These are phyloP conservation scores for Metridium senile DNA, from an alignment of 92 coral and sea anemone species.

Conservation along the genomic window DNA sequence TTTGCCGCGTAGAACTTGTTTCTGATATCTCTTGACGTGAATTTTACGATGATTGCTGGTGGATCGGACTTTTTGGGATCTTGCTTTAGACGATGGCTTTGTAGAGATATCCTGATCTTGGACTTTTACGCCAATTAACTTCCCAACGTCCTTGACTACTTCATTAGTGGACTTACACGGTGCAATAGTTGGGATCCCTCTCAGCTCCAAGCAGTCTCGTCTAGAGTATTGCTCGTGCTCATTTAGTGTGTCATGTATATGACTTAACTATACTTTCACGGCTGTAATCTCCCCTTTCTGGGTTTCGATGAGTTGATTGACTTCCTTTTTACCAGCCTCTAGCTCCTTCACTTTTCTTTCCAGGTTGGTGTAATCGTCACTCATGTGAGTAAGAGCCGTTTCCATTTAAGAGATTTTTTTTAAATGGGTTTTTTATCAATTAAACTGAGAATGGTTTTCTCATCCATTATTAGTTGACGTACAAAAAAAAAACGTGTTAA, in stretches of 20 bases:
- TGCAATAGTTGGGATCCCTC: slow-evolving; percentile 4
- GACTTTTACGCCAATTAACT: neutral
- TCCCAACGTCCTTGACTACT: neutral
- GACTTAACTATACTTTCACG: neutral
- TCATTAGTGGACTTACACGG: neutral
- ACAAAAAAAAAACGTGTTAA: too few species aligned
- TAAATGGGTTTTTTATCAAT: too few species aligned
- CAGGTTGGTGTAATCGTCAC: too few species aligned
- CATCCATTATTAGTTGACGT: too few species aligned
- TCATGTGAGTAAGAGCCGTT: too few species aligned
- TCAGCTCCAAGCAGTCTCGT: slow-evolving; percentile 14
- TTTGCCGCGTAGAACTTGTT: slow-evolving; percentile 5
- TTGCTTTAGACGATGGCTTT: neutral
- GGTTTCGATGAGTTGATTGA: too few species aligned
- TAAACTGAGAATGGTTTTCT: too few species aligned
- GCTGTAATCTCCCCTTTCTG: too few species aligned
- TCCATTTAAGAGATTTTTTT: too few species aligned
- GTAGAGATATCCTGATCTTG: neutral
- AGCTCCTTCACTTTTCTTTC: too few species aligned
- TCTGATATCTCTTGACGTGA: slow-evolving; percentile 17
- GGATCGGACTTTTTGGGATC: neutral
- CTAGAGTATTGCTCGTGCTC: neutral
- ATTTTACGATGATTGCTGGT: slow-evolving; percentile 20
- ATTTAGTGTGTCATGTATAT: too few species aligned
- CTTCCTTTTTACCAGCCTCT: too few species aligned